Conservation (phyloP, 2,797 vertebrate genomes). For the Labeo calbasu region DNA sequence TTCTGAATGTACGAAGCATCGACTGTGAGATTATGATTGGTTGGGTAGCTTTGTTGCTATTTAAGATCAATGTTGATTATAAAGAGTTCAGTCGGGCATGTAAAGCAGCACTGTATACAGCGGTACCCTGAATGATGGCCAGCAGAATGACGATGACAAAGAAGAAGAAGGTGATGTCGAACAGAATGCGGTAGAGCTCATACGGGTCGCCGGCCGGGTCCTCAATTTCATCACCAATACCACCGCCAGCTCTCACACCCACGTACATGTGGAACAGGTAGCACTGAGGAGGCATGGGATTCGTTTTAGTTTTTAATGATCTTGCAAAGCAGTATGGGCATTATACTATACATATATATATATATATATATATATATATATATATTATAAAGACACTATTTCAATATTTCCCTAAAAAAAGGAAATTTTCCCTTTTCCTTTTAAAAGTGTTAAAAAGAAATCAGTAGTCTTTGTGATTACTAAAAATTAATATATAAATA, state of each 20-base stretch:
- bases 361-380: too few relatives aligned
- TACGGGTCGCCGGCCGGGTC: conserved; percentile 97
- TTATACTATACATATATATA: too few relatives aligned
- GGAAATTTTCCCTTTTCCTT: background rate
- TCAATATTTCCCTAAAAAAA: background rate
- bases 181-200: conserved; percentile 97
- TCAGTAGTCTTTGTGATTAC: too few relatives aligned
- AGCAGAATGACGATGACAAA: conserved; percentile 99
- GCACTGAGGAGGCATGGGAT: conserved; percentile 81
- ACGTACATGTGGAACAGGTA: conserved; percentile 99
- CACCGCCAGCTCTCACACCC: conserved; percentile 95
- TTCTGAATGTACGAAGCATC: background rate
- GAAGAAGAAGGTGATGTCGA: conserved; percentile 99
- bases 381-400: background rate
- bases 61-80: background rate
- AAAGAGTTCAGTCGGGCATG: background rate
- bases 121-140: conserved; percentile 97
- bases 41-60: background rate
- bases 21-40: background rate
- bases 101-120: background rate
- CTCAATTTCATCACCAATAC: conserved; percentile 96
- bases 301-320: background rate
- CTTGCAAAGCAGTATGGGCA: background rate
- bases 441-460: background rate
- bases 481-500: too few relatives aligned